Percentiles rank a stretch among this genome's conserved stretches.
Conservation (phyloP, 1,140 invertebrate genomes). For the Oncopodura yosiiana region DNA sequence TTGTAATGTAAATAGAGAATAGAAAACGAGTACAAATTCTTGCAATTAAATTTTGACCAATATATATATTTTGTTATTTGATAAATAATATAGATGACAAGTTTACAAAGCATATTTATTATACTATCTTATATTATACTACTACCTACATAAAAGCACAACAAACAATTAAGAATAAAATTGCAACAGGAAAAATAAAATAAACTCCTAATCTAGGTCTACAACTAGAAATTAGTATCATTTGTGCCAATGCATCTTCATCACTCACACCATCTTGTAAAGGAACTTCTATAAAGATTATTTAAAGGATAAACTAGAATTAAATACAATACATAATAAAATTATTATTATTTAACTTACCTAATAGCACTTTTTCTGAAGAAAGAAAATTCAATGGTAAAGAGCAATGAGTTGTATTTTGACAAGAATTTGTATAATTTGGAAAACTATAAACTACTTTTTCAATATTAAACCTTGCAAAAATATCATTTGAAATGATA, state of each 20-base stretch:
- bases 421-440: slow-evolving; percentile 58
- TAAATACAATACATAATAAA: too few relatives aligned
- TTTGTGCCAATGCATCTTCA: slow-evolving; percentile 53
- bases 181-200: slow-evolving; percentile 62
- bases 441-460: slow-evolving; percentile 68
- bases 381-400: slow-evolving; percentile 59
- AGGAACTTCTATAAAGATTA: slow-evolving; percentile 67
- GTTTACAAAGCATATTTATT: too few relatives aligned
- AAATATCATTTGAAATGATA: slow-evolving; percentile 60
- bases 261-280: slow-evolving; percentile 64
- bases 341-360: too few relatives aligned
- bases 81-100: too few relatives aligned
- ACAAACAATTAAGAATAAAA: slow-evolving; percentile 59
- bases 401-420: slow-evolving; percentile 63
- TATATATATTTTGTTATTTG: too few relatives aligned
- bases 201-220: slow-evolving; percentile 64
- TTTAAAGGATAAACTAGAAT: too few relatives aligned
- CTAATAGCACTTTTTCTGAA: slow-evolving; percentile 64
- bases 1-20: too few relatives aligned
- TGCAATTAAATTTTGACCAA: too few relatives aligned
- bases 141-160: slow-evolving; percentile 67
- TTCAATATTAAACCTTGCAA: slow-evolving; percentile 70
- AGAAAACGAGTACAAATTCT: too few relatives aligned
- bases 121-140: too few relatives aligned
- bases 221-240: slow-evolving; percentile 58